Conservation (phyloP, 2,888 invertebrate species). For the Plebejus anna region DNA sequence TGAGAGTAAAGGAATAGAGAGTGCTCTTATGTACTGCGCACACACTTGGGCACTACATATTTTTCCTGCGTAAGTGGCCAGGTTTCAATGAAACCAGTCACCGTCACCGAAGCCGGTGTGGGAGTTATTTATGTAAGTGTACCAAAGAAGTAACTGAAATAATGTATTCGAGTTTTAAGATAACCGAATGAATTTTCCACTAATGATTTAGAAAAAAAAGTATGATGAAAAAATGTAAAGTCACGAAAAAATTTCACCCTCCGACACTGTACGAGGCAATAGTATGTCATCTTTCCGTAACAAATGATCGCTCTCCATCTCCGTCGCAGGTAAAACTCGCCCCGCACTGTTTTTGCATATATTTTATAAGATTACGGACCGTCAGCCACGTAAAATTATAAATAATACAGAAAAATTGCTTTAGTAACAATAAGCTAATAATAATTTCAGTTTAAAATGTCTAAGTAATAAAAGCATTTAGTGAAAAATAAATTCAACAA, state of each 20-base stretch:
- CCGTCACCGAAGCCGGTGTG: no score
- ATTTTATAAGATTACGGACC: slow-evolving; percentile 29
- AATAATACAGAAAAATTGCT: slow-evolving; percentile 38
- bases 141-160: no score
- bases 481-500: no score
- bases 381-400: slow-evolving; percentile 42
- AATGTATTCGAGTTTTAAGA: no score
- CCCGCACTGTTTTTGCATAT: slow-evolving; percentile 66
- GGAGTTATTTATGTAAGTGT: no score
- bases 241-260: slow-evolving; percentile 32
- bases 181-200: background rate
- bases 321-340: slow-evolving; percentile 42
- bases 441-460: background rate
- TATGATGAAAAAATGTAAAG: slow-evolving; percentile 16
- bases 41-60: no score
- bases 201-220: background rate
- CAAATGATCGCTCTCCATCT: slow-evolving; percentile 66
- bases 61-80: no score
- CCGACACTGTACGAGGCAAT: slow-evolving; percentile 50
- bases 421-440: no score
- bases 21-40: no score
- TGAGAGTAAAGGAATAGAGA: no score
- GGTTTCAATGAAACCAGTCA: no score
- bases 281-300: slow-evolving; percentile 76
- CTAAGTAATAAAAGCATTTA: background rate